A percentile compares a stretch with the other conserved stretches of the same genome.
Evolutionary conservation across 2,888 invertebrate species (phyloP).

Genomic region (Orthosia gothica): DNA sequence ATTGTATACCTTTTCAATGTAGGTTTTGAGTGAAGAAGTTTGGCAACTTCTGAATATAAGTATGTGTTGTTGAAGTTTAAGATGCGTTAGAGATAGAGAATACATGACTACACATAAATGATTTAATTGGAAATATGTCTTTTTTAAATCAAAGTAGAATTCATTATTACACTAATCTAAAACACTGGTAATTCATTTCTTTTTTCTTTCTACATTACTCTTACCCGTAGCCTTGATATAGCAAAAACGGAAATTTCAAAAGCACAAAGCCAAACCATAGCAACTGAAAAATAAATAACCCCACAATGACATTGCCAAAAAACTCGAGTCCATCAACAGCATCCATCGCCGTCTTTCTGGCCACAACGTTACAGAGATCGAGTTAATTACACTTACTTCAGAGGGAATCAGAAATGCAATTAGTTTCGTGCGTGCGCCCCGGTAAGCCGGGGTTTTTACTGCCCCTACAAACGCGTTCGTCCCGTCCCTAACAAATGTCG

Average conservation of each 20-base stretch:
- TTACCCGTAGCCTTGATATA: not conserved
- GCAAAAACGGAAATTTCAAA: not conserved
- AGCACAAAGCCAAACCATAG: not conserved
- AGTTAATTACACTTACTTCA: slow-evolving; percentile 87
- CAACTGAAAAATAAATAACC: not conserved
- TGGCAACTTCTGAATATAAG: not conserved
- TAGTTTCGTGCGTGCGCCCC: slow-evolving; percentile 83
- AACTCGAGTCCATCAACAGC: slow-evolving; percentile 20
- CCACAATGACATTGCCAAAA: slow-evolving; percentile 33
- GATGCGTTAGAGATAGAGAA: no score
- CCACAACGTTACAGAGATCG: slow-evolving; percentile 72
- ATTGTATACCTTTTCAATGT: not conserved
- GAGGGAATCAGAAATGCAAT: slow-evolving; percentile 88
- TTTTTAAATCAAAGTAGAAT: no score
- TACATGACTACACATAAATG: not conserved
- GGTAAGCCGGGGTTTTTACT: slow-evolving; percentile 75
- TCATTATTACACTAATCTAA: not conserved
- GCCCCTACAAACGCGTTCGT: slow-evolving; percentile 62
- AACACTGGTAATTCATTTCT: not conserved
- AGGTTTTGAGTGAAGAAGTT: slow-evolving; percentile 1
- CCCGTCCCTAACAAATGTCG: slow-evolving; percentile 69
- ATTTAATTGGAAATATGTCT: not conserved
- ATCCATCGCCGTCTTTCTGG: slow-evolving; percentile 60
- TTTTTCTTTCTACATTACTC: not conserved
- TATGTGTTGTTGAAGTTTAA: not conserved